Percentiles rank a stretch among this genome's conserved stretches.
These are phyloP conservation scores for Ictidomys tridecemlineatus DNA, from an alignment of 2,113 vertebrate species.

Conservation along the genomic window DNA sequence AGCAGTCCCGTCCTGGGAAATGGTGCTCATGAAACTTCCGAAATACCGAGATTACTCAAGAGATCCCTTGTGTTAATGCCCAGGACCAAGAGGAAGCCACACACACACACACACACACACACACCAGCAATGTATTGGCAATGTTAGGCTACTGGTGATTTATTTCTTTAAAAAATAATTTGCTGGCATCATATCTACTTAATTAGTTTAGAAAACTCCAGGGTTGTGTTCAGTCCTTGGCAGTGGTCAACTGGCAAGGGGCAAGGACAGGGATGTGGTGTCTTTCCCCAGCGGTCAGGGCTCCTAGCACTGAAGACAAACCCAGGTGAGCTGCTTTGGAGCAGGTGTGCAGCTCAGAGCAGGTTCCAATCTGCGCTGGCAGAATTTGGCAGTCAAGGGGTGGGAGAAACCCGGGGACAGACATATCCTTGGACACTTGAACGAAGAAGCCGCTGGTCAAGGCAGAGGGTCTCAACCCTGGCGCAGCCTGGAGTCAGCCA, in stretches of 20 bases:
- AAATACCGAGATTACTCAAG: neutral
- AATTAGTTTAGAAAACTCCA: slow-evolving; percentile 10
- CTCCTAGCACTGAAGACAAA: neutral
- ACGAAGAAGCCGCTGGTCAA: neutral
- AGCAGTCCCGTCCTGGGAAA: neutral
- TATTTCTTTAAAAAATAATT: neutral
- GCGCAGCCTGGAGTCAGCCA: neutral
- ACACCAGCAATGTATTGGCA: neutral
- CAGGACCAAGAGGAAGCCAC: neutral
- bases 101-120: no score
- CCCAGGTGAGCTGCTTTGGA: neutral
- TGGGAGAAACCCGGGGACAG: neutral
- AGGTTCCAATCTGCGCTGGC: neutral
- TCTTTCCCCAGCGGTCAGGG: neutral
- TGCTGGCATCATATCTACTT: neutral
- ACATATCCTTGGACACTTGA: accelerated
- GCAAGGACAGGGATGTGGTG: neutral
- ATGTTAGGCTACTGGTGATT: neutral
- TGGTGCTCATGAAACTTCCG: neutral
- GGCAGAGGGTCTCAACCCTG: neutral
- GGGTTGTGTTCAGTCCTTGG: neutral
- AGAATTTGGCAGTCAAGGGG: neutral
- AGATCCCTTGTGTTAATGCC: neutral
- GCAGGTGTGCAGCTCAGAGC: neutral
- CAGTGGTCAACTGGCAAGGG: neutral